These are phyloP conservation scores for Archivesica marissinica DNA, from an alignment of 1,140 invertebrate genomes.

Conservation along the genomic window DNA sequence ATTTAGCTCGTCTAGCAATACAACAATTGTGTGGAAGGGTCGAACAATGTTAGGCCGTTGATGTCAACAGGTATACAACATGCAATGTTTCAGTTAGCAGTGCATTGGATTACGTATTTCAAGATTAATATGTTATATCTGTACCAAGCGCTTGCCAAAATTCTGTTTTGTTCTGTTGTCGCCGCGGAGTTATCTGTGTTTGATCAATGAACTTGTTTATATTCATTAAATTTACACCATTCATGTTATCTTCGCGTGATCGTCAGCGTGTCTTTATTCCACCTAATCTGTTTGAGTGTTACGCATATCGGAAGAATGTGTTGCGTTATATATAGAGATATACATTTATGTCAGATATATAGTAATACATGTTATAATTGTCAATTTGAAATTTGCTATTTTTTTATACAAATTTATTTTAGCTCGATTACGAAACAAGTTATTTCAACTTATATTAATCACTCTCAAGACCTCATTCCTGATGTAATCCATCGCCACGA, in stretches of 20 bases:
- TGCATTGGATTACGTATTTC: too few species aligned
- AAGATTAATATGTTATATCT: too few species aligned
- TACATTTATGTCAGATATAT: too few species aligned
- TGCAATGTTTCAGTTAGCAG: neutral
- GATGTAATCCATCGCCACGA: too few species aligned
- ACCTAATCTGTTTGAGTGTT: neutral
- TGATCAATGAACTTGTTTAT: neutral
- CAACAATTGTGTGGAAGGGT: neutral
- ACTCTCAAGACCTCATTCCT: too few species aligned
- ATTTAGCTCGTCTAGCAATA: neutral
- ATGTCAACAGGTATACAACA: neutral
- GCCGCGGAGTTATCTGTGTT: neutral
- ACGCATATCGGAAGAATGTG: too few species aligned
- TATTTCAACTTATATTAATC: too few species aligned
- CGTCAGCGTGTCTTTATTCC: neutral
- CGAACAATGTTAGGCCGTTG: neutral
- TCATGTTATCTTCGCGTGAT: neutral
- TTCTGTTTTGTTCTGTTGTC: slow-evolving; percentile 4
- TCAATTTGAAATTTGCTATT: too few species aligned
- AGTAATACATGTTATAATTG: too few species aligned
- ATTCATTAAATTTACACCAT: slow-evolving; percentile 8
- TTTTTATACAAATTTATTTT: too few species aligned
- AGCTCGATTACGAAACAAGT: too few species aligned
- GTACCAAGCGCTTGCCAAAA: neutral
- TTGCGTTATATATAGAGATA: too few species aligned